These are phyloP conservation scores for Bos indicus DNA, from an alignment of 2,113 vertebrate genomes.

Conservation along the genomic window DNA sequence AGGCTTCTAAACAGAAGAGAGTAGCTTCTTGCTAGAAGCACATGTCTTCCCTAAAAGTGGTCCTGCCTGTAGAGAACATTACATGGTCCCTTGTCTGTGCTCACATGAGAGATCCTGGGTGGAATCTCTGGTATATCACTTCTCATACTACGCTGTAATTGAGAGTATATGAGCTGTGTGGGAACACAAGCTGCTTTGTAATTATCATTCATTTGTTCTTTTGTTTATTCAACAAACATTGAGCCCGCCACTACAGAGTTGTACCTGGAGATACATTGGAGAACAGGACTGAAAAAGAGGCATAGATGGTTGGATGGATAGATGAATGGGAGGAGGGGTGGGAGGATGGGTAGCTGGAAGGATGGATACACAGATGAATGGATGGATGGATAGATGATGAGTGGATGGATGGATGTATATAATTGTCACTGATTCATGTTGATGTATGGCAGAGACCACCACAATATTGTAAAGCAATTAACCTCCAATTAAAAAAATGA, in stretches of 20 bases:
- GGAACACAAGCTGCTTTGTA: background rate
- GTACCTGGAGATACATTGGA: background rate
- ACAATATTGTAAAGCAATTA: background rate
- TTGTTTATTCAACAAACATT: background rate
- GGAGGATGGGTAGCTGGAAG: background rate
- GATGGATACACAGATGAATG: background rate
- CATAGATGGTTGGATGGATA: background rate
- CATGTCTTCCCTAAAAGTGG: background rate
- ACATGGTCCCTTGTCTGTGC: background rate
- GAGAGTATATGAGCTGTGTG: background rate
- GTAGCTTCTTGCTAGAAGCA: background rate
- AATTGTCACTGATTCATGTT: background rate
- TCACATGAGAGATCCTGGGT: background rate
- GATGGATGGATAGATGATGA: background rate
- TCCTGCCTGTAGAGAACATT: background rate
- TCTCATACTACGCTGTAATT: background rate
- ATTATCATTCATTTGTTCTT: background rate
- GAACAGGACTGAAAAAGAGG: background rate
- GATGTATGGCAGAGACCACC: background rate
- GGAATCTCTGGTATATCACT: background rate
- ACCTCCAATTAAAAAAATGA: background rate
- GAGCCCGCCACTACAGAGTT: background rate
- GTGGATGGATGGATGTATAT: background rate
- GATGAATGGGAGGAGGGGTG: background rate
- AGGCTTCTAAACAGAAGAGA: background rate